Evolutionary conservation across 2,797 vertebrate species (phyloP), one percentile per base, ranked within the genome.

Genomic region (Sebastes paucispinis): DNA sequence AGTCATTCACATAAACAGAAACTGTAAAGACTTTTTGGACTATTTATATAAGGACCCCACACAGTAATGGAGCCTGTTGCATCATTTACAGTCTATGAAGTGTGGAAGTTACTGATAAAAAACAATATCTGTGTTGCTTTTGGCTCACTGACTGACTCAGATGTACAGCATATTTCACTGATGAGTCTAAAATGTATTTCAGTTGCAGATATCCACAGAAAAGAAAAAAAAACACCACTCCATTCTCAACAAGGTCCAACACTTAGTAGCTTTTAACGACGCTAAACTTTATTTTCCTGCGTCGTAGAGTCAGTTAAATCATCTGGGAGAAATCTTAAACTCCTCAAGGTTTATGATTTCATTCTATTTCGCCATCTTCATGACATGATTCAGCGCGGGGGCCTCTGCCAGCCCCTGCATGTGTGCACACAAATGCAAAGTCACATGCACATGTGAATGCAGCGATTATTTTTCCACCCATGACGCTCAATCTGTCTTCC

Each of bases 281-380:
- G 0, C 36, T 63, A 24, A 70, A 36, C 50, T 69, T 31, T 24
- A 12, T 14, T 75, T n/a, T n/a, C 64, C 24, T 60, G 39, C 29
- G 5, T 4, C 0, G 0, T 64, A 16, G 11, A 60, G 39, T 70
- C 62, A 13, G 34, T 54, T 63, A 31, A 80, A 3, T 77, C 32
- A 69, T 85, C 77, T 87, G 77, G 62, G 22, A 77, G 68, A 32
- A 24, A 77, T 82, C 31, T 65, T 57, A 72, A 57, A 24, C 20
- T 47, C 39, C 54, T 69, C 31, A 36, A 68, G 70, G 50, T 78
- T 80, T 57, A 43, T 82, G 20, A 77, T 82, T 73, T 85, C 39
- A 69, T 54, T 68, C 18, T 59, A 12, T 82, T 85, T 81, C 9
- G 0, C 29, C 70, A 69, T 79, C 68, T 72, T 79, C 54, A 60